Percentiles rank a stretch among this genome's conserved stretches.
Conservation (phyloP, 2,888 invertebrate species). For the Dicycla oo region DNA sequence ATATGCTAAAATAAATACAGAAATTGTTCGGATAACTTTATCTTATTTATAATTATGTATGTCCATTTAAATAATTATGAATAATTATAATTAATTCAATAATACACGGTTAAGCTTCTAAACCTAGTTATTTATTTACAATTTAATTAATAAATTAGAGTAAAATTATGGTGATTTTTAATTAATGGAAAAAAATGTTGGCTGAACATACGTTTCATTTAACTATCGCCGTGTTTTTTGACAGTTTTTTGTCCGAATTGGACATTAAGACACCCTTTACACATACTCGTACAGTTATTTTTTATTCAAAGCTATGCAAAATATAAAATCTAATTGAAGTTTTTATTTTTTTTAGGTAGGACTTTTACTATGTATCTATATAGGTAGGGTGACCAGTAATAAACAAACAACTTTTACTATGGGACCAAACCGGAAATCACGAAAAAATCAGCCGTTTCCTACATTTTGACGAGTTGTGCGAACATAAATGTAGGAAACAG, state of each 20-base stretch:
- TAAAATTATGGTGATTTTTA: constrained; percentile 65
- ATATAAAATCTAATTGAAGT: constrained; percentile 16
- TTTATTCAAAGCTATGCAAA: constrained; percentile 28
- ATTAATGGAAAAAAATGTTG: constrained; percentile 59
- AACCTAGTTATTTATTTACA: constrained; percentile 87
- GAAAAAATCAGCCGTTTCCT: no score
- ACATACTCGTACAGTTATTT: no score
- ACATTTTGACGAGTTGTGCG: no score
- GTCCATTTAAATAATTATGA: constrained; percentile 85
- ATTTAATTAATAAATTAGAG: constrained; percentile 81
- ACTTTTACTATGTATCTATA: not conserved
- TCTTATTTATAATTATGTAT: constrained; percentile 79
- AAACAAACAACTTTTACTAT: no score
- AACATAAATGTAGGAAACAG: no score
- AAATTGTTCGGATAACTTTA: constrained; percentile 86
- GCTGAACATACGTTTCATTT: constrained; percentile 60
- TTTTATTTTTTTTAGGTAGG: constrained; percentile 1
- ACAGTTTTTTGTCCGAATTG: constrained; percentile 16
- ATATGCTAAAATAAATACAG: constrained; percentile 90
- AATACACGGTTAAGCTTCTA: constrained; percentile 83
- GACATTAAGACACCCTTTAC: constrained; percentile 28
- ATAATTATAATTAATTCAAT: constrained; percentile 78
- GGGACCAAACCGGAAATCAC: no score
- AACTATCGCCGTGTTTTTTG: constrained; percentile 28
- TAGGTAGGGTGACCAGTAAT: no score